A percentile compares a stretch with the other conserved stretches of the same genome.
Evolutionary conservation across 2,888 invertebrate genomes (phyloP).

Genomic region (Sarcophaga caerulescens): DNA sequence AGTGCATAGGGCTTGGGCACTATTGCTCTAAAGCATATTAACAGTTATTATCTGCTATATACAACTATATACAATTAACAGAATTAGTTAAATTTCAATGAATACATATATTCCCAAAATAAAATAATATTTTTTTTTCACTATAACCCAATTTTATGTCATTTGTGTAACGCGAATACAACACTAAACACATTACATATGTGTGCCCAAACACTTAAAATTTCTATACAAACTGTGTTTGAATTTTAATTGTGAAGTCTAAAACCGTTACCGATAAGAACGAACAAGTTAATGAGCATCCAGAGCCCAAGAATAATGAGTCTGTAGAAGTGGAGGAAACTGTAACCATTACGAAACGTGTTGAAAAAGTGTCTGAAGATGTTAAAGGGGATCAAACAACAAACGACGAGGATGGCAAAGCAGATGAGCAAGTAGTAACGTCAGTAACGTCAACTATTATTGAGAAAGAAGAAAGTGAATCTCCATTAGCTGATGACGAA

Average conservation of each 20-base stretch:
- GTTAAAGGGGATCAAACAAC: slow-evolving; percentile 1
- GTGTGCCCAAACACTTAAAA: slow-evolving; percentile 27
- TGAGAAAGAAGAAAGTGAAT: background rate
- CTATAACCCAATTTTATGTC: background rate
- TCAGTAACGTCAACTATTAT: background rate
- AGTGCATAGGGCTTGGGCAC: too few relatives aligned
- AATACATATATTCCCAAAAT: too few relatives aligned
- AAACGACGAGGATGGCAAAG: slow-evolving; percentile 18
- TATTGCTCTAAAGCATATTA: too few relatives aligned
- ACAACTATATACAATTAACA: too few relatives aligned
- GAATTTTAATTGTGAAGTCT: slow-evolving; percentile 14
- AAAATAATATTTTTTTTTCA: background rate
- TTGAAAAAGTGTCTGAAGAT: background rate
- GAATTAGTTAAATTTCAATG: too few relatives aligned
- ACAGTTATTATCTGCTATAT: too few relatives aligned
- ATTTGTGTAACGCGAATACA: background rate
- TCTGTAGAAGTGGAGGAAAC: background rate
- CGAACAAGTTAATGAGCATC: slow-evolving; percentile 9
- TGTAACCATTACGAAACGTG: background rate
- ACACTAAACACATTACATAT: slow-evolving; percentile 31
- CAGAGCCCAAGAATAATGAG: background rate
- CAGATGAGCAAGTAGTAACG: slow-evolving; percentile 24
- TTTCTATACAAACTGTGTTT: background rate
- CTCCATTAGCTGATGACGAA: background rate
- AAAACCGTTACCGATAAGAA: slow-evolving; percentile 33